Conservation (phyloP, 2,888 invertebrate species). For the Apodemia duryi region DNA sequence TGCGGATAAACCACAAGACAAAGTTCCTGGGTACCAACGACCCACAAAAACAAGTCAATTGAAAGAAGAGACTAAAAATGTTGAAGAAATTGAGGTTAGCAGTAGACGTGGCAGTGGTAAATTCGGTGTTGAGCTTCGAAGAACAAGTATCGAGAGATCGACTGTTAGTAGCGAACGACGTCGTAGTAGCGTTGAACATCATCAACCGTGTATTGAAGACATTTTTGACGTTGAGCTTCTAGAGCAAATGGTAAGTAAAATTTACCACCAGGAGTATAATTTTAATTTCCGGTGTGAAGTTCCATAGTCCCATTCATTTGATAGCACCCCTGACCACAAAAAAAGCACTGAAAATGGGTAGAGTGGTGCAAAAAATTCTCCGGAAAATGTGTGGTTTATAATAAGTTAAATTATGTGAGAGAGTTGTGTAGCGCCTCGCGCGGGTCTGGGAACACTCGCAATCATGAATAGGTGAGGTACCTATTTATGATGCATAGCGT, state of each 20-base stretch:
- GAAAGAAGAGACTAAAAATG: conserved; percentile 53
- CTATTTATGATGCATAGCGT: too few relatives aligned
- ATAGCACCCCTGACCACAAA: too few relatives aligned
- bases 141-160: conserved; percentile 76
- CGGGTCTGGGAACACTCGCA: too few relatives aligned
- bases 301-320: too few relatives aligned
- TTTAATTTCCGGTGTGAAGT: too few relatives aligned
- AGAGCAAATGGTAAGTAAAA: conserved; percentile 83
- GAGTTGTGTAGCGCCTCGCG: too few relatives aligned
- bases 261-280: neutral
- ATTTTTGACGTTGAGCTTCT: conserved; percentile 85
- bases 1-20: conserved; percentile 42
- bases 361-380: too few relatives aligned
- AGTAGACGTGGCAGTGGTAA: conserved; percentile 79
- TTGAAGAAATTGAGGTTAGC: conserved; percentile 62
- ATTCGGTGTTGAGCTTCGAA: conserved; percentile 83
- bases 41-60: conserved; percentile 63
- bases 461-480: too few relatives aligned
- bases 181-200: conserved; percentile 68
- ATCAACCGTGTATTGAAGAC: conserved; percentile 82
- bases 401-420: too few relatives aligned
- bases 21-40: conserved; percentile 56
- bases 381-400: too few relatives aligned
- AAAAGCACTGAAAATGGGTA: too few relatives aligned
- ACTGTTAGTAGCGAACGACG: conserved; percentile 66